Evolutionary conservation across 2,113 vertebrate genomes (phyloP).

Genomic region (Cephalopterus ornatus): DNA sequence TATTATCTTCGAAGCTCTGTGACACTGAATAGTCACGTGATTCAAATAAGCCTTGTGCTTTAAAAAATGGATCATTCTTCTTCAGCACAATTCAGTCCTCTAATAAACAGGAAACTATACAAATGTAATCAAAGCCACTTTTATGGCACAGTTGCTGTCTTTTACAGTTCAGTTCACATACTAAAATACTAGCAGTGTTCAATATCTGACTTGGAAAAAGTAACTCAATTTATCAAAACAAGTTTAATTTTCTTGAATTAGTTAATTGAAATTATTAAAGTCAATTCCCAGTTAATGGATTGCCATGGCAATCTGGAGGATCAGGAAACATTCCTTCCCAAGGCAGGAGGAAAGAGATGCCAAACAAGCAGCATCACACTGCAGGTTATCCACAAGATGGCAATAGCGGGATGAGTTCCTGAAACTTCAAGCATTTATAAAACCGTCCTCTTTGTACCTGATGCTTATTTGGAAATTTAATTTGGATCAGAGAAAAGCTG

Average conservation of each 20-base stretch:
- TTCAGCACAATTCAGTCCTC: neutral
- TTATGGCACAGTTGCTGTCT: neutral
- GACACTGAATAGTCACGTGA: neutral
- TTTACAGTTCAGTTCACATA: neutral
- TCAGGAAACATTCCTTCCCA: neutral
- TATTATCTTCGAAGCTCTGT: neutral
- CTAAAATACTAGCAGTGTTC: neutral
- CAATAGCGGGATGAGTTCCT: conserved; percentile 54
- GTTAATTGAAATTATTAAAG: neutral
- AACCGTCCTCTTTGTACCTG: neutral
- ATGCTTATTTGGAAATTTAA: conserved; percentile 41
- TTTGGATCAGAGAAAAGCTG: conserved; percentile 32
- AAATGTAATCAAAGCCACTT: neutral
- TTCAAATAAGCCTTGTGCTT: neutral
- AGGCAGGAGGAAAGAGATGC: neutral
- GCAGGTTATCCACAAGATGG: conserved; percentile 67
- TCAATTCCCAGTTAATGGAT: neutral
- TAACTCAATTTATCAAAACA: neutral
- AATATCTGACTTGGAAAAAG: neutral
- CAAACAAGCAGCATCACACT: neutral
- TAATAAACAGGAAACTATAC: neutral
- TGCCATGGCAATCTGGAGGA: neutral
- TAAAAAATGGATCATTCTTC: neutral
- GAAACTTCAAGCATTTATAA: neutral
- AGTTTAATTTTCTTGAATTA: neutral